These are phyloP conservation scores for Drosophila nikananu DNA, from an alignment of 1,140 invertebrate species.

Conservation along the genomic window DNA sequence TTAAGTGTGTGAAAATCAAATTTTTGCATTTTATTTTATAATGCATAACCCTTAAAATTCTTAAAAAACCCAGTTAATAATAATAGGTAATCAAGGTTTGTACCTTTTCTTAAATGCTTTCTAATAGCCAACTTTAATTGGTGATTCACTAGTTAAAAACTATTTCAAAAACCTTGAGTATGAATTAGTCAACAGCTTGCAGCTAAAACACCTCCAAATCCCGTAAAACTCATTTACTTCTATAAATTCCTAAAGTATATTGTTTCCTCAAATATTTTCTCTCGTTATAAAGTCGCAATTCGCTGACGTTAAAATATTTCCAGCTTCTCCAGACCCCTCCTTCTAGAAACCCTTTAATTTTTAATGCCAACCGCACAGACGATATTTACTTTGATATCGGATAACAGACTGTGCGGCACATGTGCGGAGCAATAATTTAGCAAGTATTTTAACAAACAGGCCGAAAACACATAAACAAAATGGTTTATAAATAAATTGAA, in stretches of 20 bases:
- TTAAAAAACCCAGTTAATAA: not conserved
- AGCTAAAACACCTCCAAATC: not conserved
- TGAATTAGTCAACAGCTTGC: conserved; percentile 8
- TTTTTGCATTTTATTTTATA: not conserved
- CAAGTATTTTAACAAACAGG: conserved; percentile 35
- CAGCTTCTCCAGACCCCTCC: conserved; percentile 12
- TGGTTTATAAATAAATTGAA: conserved; percentile 22
- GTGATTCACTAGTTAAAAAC: not conserved
- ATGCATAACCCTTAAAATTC: not conserved
- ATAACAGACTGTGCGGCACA: conserved; percentile 47
- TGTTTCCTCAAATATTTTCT: conserved; percentile 21
- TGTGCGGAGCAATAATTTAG: conserved; percentile 28
- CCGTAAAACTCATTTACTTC: not conserved
- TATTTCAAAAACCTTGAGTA: conserved; percentile 16
- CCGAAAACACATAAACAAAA: conserved; percentile 27
- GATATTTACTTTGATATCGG: conserved; percentile 41
- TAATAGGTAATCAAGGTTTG: not conserved
- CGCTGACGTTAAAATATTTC: conserved; percentile 20
- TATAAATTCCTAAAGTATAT: conserved; percentile 13
- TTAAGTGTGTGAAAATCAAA: not conserved
- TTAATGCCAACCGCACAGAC: conserved; percentile 38
- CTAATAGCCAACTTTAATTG: not conserved
- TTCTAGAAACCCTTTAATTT: not conserved
- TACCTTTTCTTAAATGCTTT: not conserved
- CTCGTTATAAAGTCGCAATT: conserved; percentile 26